These are phyloP conservation scores for Paramormyrops hopkinsi DNA, from an alignment of 2,797 vertebrate species.

Conservation along the genomic window DNA sequence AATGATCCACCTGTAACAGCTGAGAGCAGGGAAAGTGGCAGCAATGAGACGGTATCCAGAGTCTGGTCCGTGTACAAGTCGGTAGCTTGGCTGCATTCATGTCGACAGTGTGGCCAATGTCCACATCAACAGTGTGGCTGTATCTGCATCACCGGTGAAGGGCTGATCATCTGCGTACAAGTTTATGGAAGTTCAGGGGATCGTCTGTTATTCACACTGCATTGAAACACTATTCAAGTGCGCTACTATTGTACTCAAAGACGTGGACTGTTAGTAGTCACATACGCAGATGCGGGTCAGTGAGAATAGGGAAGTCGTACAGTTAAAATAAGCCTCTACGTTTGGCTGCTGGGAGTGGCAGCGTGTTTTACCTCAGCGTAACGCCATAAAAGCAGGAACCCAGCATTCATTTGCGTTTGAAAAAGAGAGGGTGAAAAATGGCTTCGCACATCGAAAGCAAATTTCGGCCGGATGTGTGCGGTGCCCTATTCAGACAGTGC, in stretches of 20 bases:
- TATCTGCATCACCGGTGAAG: background rate
- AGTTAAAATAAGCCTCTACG: background rate
- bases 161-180: background rate
- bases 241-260: background rate
- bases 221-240: background rate
- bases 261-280: background rate
- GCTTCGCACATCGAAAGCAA: background rate
- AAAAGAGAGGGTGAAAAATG: background rate
- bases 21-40: background rate
- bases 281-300: background rate
- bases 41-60: background rate
- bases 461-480: background rate
- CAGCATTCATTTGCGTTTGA: background rate
- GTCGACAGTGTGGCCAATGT: background rate
- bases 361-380: slow-evolving; percentile 31
- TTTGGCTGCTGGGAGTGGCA: background rate
- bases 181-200: background rate
- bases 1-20: slow-evolving; percentile 41
- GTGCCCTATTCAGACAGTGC: background rate
- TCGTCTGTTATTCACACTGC: background rate
- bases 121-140: background rate
- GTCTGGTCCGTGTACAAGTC: background rate
- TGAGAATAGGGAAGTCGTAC: background rate
- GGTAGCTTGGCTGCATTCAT: background rate
- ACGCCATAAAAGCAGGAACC: background rate